A percentile compares a stretch with the other conserved stretches of the same genome.
These are phyloP conservation scores for Corapipo altera DNA, from an alignment of 2,113 vertebrate genomes.

Conservation along the genomic window DNA sequence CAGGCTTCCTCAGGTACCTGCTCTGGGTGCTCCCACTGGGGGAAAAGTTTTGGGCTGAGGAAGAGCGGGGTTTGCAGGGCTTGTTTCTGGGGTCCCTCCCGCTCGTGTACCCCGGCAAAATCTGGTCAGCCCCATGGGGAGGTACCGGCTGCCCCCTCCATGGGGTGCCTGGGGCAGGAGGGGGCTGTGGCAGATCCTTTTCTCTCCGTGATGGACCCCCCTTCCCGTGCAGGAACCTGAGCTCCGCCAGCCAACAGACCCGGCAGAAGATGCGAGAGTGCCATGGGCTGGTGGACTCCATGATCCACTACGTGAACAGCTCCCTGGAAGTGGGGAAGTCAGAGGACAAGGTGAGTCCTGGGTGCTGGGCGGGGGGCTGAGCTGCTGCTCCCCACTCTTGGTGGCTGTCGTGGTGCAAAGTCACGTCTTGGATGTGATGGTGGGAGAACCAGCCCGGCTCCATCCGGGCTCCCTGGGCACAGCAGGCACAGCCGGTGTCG, in stretches of 20 bases:
- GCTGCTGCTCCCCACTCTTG: background rate
- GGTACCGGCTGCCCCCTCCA: accelerated
- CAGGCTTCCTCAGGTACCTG: constrained; percentile 89
- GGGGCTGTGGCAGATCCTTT: background rate
- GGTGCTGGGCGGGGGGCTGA: background rate
- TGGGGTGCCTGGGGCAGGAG: accelerated
- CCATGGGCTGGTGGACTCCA: constrained; percentile 86
- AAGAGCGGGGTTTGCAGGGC: background rate
- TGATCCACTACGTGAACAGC: constrained; percentile 86
- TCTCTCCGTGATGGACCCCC: accelerated
- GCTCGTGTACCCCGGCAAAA: background rate
- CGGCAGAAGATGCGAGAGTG: constrained; percentile 93
- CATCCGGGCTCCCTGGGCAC: background rate
- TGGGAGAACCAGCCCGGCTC: background rate
- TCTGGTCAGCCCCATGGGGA: background rate
- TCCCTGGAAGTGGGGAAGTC: constrained; percentile 83
- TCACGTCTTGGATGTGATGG: accelerated
- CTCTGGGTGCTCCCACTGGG: background rate
- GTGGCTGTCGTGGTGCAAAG: accelerated
- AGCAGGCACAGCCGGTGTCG: accelerated
- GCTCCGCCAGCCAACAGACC: constrained; percentile 91
- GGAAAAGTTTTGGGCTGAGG: background rate
- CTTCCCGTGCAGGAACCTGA: constrained; percentile 82
- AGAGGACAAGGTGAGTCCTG: constrained; percentile 85
- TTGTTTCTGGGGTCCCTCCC: background rate